Conservation (phyloP, 2,888 invertebrate species). For the Drosophila quinaria region DNA sequence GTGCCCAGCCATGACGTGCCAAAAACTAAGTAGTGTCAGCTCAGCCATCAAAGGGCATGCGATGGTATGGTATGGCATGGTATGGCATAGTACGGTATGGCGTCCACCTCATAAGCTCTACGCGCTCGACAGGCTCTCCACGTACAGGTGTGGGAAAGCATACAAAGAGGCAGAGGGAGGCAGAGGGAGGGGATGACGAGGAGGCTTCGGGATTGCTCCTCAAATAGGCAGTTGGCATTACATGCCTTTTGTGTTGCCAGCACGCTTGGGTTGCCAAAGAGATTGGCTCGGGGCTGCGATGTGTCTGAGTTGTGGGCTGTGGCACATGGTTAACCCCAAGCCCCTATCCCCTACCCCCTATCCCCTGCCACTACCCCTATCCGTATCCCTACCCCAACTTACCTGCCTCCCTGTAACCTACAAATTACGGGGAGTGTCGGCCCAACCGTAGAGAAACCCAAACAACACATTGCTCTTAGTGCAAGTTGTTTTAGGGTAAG, state of each 20-base stretch:
- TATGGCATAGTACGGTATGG: slow-evolving; percentile 26
- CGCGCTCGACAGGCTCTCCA: slow-evolving; percentile 38
- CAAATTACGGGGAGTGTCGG: slow-evolving; percentile 7
- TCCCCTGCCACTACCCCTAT: background rate
- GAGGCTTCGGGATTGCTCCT: slow-evolving; percentile 7
- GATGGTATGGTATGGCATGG: slow-evolving; percentile 28
- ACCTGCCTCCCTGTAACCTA: background rate
- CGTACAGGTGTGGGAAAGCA: slow-evolving; percentile 63
- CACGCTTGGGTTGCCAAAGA: slow-evolving; percentile 56
- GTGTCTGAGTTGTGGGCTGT: slow-evolving; percentile 24
- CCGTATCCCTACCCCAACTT: background rate
- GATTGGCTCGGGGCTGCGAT: slow-evolving; percentile 55
- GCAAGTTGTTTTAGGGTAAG: slow-evolving; percentile 73
- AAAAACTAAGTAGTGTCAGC: slow-evolving; percentile 78
- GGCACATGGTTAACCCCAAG: slow-evolving; percentile 40
- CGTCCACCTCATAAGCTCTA: slow-evolving; percentile 46
- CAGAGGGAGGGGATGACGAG: background rate
- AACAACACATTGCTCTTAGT: slow-evolving; percentile 79
- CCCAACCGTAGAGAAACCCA: slow-evolving; percentile 42
- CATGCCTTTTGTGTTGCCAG: slow-evolving; percentile 71
- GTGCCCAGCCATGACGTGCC: slow-evolving; percentile 72
- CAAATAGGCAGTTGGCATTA: slow-evolving; percentile 78
- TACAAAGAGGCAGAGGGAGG: background rate
- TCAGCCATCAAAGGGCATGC: slow-evolving; percentile 73
- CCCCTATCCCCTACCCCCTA: background rate